A percentile compares a stretch with the other conserved stretches of the same genome.
Evolutionary conservation across 2,797 vertebrate species (phyloP).

Genomic region (Phataginus tetradactyla): DNA sequence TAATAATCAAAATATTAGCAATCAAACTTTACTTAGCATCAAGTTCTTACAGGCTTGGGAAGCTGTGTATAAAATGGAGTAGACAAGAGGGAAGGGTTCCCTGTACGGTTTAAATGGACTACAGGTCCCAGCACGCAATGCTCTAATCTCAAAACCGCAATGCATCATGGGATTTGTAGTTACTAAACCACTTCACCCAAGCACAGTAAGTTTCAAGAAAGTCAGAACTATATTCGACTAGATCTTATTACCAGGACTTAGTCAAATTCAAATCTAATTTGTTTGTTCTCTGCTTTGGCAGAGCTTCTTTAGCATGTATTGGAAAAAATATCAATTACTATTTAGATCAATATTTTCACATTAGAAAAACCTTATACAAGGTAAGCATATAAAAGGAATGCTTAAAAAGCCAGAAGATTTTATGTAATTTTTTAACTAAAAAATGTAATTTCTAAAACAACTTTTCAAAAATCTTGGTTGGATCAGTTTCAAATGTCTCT

Average conservation of each 20-base stretch:
- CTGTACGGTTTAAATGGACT: conserved; percentile 74
- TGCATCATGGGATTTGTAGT: conserved; percentile 83
- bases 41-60: conserved; percentile 65
- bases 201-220: conserved; percentile 72
- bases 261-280: conserved; percentile 46
- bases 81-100: conserved; percentile 65
- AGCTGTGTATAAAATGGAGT: conserved; percentile 61
- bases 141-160: conserved; percentile 57
- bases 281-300: background rate
- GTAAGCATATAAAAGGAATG: conserved; percentile 43
- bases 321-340: conserved; percentile 49
- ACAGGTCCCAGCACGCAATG: conserved; percentile 84
- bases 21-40: conserved; percentile 69
- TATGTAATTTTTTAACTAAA: background rate
- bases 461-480: background rate
- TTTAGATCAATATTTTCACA: conserved; percentile 51
- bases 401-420: conserved; percentile 22
- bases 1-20: conserved; percentile 44
- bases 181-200: conserved; percentile 34
- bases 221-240: conserved; percentile 62
- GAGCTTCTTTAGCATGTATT: conserved; percentile 34
- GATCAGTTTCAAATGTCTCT: conserved; percentile 14
- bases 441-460: conserved; percentile 17
- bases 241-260: conserved; percentile 42
- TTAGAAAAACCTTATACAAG: conserved; percentile 29